Evolutionary conservation across 2,797 vertebrate genomes (phyloP).

Genomic region (Chromis chromis): DNA sequence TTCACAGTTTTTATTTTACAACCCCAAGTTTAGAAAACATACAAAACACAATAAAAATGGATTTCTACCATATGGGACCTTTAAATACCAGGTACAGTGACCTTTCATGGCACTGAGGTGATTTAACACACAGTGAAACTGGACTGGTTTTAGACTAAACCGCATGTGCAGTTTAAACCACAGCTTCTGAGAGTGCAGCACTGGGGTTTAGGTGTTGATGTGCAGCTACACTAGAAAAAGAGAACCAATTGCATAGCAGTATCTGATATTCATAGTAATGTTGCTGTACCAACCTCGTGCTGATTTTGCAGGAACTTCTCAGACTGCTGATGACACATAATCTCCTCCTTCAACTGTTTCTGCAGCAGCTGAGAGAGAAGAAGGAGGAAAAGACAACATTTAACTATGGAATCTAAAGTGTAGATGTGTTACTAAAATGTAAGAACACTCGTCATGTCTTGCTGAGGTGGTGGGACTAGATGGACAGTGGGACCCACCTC

Average conservation of each 20-base stretch:
- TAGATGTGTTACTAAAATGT: too few species aligned
- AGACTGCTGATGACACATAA: constrained; percentile 79
- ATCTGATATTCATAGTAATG: neutral
- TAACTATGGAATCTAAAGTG: neutral
- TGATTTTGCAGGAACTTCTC: constrained; percentile 84
- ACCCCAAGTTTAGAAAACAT: too few species aligned
- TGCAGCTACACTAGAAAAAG: neutral
- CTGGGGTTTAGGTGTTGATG: too few species aligned
- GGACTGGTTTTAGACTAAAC: too few species aligned
- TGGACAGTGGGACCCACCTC: constrained; percentile 75
- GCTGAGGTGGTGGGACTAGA: neutral
- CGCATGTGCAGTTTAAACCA: too few species aligned
- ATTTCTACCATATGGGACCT: too few species aligned
- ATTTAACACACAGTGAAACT: too few species aligned
- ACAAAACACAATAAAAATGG: too few species aligned
- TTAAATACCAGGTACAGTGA: too few species aligned
- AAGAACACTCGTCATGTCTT: neutral
- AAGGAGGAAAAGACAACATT: neutral
- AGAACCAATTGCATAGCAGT: neutral
- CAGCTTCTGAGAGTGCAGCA: too few species aligned
- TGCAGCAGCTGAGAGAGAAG: constrained; percentile 79
- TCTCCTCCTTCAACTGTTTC: constrained; percentile 82
- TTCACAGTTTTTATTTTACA: too few species aligned
- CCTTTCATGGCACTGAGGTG: too few species aligned
- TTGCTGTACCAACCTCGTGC: constrained; percentile 79